These are phyloP conservation scores for Anguilla megastoma DNA, from an alignment of 2,797 vertebrate genomes.

Conservation along the genomic window DNA sequence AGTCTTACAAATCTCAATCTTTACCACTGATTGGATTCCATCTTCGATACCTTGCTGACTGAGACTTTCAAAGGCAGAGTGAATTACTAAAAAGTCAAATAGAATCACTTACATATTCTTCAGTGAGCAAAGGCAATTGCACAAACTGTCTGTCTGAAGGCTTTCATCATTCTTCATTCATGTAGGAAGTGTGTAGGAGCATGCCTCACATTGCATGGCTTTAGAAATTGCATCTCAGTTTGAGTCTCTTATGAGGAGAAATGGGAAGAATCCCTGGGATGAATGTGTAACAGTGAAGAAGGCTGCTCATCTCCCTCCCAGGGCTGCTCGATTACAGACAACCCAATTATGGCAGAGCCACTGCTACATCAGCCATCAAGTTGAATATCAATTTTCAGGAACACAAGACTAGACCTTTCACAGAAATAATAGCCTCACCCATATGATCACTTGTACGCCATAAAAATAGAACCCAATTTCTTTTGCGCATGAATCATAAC, in stretches of 20 bases:
- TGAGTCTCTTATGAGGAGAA: conserved; percentile 1
- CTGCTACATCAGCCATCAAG: conserved; percentile 8
- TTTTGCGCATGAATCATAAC: neutral
- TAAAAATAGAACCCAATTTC: conserved; percentile 14
- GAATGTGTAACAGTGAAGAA: conserved; percentile 23
- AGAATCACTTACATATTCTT: conserved; percentile 24
- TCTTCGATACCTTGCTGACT: neutral
- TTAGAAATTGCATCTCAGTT: conserved; percentile 17
- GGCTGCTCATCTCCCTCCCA: neutral
- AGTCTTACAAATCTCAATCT: neutral
- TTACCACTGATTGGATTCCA: conserved; percentile 6
- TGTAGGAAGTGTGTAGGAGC: conserved; percentile 17
- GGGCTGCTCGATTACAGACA: conserved; percentile 23
- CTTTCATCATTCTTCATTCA: conserved; percentile 22
- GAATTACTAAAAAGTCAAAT: conserved; percentile 15
- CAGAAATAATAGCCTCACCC: neutral
- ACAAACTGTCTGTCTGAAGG: neutral
- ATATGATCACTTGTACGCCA: neutral
- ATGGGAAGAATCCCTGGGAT: neutral
- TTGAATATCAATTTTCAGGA: conserved; percentile 4
- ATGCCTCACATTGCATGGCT: neutral
- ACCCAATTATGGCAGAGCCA: conserved; percentile 23
- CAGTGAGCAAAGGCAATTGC: conserved; percentile 25
- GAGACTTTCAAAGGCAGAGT: conserved; percentile 1
- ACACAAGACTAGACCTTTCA: neutral